A percentile compares a stretch with the other conserved stretches of the same genome.
These are phyloP conservation scores for Drosophila barbarae DNA, from an alignment of 2,888 invertebrate genomes.

Conservation along the genomic window DNA sequence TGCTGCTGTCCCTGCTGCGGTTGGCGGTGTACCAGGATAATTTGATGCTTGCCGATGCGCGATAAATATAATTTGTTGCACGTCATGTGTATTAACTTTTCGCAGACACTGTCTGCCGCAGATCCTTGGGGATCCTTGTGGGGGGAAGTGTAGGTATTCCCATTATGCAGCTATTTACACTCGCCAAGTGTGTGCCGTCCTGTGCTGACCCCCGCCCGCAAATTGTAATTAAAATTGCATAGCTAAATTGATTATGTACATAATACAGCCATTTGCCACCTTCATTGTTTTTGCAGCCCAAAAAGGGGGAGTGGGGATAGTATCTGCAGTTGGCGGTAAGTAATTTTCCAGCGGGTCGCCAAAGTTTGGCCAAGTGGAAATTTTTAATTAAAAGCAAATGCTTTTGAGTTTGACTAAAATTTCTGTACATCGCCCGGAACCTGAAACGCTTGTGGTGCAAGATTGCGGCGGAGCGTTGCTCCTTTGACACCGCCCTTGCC, in stretches of 20 bases:
- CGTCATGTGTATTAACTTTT: constrained; percentile 75
- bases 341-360: constrained; percentile 58
- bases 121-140: constrained; percentile 9
- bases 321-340: constrained; percentile 53
- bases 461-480: constrained; percentile 30
- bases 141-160: constrained; percentile 13
- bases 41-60: constrained; percentile 76
- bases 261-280: constrained; percentile 31
- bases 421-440: constrained; percentile 33
- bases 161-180: constrained; percentile 67
- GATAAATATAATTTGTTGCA: constrained; percentile 76
- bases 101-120: constrained; percentile 54
- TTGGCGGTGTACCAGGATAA: constrained; percentile 59
- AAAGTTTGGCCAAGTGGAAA: constrained; percentile 65
- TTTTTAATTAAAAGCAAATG: constrained; percentile 74
- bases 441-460: constrained; percentile 32
- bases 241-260: constrained; percentile 67
- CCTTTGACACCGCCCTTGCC: constrained; percentile 12
- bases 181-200: constrained; percentile 18
- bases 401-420: constrained; percentile 65
- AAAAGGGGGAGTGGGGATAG: constrained; percentile 7
- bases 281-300: background rate
- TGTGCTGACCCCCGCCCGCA: constrained; percentile 69
- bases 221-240: constrained; percentile 72
- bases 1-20: constrained; percentile 25